A percentile compares a stretch with the other conserved stretches of the same genome.
These are phyloP conservation scores for Linhomoeus sp. DNA, from an alignment of 2,888 invertebrate genomes.

Conservation along the genomic window DNA sequence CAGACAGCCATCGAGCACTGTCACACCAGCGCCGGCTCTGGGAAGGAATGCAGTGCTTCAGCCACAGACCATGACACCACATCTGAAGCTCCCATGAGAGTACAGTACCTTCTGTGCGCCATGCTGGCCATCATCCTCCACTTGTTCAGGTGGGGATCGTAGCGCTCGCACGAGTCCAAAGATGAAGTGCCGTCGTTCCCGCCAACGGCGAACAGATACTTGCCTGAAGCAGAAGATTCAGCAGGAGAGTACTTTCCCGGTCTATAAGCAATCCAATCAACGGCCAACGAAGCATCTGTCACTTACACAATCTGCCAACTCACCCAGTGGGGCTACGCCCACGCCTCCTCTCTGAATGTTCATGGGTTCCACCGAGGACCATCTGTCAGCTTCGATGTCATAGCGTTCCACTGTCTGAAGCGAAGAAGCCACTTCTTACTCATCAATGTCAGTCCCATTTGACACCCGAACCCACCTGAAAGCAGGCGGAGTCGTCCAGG, in stretches of 20 bases:
- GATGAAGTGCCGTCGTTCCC: conserved; percentile 35
- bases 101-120: conserved; percentile 26
- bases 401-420: conserved; percentile 24
- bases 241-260: no score
- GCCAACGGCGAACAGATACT: conserved; percentile 33
- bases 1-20: conserved; percentile 32
- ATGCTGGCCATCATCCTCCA: conserved; percentile 32
- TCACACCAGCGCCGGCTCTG: conserved; percentile 35
- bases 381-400: conserved; percentile 31
- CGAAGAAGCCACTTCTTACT: no score
- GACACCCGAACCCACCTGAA: conserved; percentile 23
- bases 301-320: no score
- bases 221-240: no score
- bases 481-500: conserved; percentile 34
- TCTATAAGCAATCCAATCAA: no score
- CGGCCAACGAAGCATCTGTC: no score
- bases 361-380: conserved; percentile 33
- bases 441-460: no score
- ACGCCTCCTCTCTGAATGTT: conserved; percentile 34
- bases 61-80: no score
- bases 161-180: conserved; percentile 28
- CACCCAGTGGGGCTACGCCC: conserved; percentile 30
- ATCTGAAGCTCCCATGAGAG: no score
- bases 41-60: no score
- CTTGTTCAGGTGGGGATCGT: conserved; percentile 32